A percentile compares a stretch with the other conserved stretches of the same genome.
Evolutionary conservation across 2,888 invertebrate species (phyloP).

Genomic region (Prionchulus punctatus): DNA sequence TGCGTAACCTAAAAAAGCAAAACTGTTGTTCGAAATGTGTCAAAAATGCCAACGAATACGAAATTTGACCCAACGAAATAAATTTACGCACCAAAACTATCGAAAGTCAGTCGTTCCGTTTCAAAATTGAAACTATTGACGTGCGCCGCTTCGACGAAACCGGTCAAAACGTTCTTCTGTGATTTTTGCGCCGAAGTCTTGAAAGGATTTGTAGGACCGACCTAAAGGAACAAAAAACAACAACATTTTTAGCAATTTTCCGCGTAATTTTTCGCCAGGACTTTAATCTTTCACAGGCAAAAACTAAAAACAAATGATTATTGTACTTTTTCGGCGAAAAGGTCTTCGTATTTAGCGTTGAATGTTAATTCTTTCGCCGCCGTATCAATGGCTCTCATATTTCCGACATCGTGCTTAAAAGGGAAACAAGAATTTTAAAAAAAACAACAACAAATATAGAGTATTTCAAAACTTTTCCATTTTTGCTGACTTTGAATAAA

Average conservation of each 20-base stretch:
- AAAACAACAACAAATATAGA: too few relatives aligned
- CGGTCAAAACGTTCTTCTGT: conserved; percentile 72
- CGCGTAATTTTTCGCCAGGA: background rate
- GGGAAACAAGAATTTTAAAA: too few relatives aligned
- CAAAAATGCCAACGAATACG: background rate
- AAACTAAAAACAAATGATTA: conserved; percentile 1
- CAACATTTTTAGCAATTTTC: too few relatives aligned
- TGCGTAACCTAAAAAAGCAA: conserved; percentile 51
- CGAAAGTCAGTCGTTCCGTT: conserved; percentile 80
- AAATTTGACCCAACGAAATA: background rate
- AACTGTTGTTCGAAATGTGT: conserved; percentile 1
- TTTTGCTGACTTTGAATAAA: too few relatives aligned
- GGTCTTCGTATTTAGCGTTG: conserved; percentile 84
- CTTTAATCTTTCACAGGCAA: background rate
- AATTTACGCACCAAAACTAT: conserved; percentile 14
- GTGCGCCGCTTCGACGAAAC: conserved; percentile 83
- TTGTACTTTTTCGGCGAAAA: conserved; percentile 62
- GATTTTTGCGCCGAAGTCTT: conserved; percentile 75
- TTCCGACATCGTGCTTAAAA: conserved; percentile 48
- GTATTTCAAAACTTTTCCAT: too few relatives aligned
- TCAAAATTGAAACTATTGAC: conserved; percentile 94
- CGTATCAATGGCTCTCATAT: conserved; percentile 57
- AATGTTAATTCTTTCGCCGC: conserved; percentile 62
- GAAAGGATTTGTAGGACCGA: conserved; percentile 82
- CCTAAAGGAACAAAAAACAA: conserved; percentile 18